These are phyloP conservation scores for Cerastis rubricosa DNA, from an alignment of 2,888 invertebrate species.

Conservation along the genomic window DNA sequence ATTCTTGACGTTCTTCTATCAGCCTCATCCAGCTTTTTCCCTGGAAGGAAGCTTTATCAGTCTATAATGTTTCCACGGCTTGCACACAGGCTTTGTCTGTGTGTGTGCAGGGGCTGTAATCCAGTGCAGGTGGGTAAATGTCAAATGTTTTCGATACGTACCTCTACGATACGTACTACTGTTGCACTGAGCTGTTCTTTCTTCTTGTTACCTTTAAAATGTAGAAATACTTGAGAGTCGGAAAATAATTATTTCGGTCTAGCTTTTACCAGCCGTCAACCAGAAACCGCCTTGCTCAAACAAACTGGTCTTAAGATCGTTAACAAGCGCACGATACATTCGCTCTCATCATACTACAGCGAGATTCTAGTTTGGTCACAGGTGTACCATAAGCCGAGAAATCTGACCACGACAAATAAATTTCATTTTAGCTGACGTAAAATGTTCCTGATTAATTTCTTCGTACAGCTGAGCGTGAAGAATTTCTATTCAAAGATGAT, in stretches of 20 bases:
- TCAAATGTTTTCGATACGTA: no score
- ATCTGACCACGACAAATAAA: slow-evolving; percentile 23
- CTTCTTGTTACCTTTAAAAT: slow-evolving; percentile 4
- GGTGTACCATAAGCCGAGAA: slow-evolving; percentile 46
- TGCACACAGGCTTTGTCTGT: neutral
- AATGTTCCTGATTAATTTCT: slow-evolving; percentile 32
- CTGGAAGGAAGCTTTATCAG: neutral
- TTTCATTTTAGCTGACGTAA: slow-evolving; percentile 21
- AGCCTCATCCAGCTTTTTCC: neutral
- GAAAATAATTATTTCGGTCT: slow-evolving; percentile 39
- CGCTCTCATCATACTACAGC: slow-evolving; percentile 48
- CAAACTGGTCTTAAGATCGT: slow-evolving; percentile 55
- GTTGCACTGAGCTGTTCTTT: neutral
- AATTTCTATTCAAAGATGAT: slow-evolving; percentile 50
- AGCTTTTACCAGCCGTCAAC: slow-evolving; percentile 41
- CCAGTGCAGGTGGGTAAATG: no score
- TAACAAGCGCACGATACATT: slow-evolving; percentile 53
- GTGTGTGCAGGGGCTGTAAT: neutral
- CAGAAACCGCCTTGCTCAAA: slow-evolving; percentile 45
- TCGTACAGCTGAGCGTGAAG: slow-evolving; percentile 31
- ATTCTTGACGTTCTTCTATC: neutral
- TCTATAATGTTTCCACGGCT: neutral
- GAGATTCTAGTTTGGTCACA: slow-evolving; percentile 49
- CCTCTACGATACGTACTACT: neutral
- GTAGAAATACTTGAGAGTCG: slow-evolving; percentile 38